These are phyloP conservation scores for Sminthurides bifidus DNA, from an alignment of 1,140 invertebrate species.

Conservation along the genomic window DNA sequence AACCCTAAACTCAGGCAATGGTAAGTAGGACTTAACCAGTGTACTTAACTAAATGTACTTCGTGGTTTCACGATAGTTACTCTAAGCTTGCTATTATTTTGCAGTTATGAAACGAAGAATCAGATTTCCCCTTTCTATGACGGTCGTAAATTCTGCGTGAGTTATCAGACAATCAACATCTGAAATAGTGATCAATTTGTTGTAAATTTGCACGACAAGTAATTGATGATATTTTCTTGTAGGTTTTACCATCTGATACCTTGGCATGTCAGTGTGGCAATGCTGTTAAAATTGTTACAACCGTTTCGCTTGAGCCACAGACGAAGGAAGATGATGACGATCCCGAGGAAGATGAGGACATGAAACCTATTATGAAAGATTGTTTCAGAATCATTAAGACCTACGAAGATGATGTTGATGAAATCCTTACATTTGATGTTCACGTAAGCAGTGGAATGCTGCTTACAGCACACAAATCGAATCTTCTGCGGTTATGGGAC, in stretches of 20 bases:
- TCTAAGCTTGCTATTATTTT: neutral
- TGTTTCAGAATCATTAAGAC: slow-evolving; percentile 5
- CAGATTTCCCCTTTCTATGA: slow-evolving; percentile 74
- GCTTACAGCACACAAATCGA: slow-evolving; percentile 26
- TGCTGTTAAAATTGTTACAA: slow-evolving; percentile 19
- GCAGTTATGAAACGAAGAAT: slow-evolving; percentile 60
- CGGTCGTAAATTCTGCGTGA: slow-evolving; percentile 59
- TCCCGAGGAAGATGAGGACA: neutral
- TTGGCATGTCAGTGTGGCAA: slow-evolving; percentile 22
- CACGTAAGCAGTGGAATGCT: slow-evolving; percentile 8
- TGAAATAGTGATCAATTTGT: neutral
- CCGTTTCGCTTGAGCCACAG: neutral
- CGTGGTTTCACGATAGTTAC: neutral
- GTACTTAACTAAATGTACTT: neutral
- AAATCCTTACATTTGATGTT: slow-evolving; percentile 26
- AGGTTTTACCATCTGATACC: slow-evolving; percentile 15
- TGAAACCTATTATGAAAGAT: neutral
- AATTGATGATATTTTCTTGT: slow-evolving; percentile 4
- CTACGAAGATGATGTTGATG: slow-evolving; percentile 24
- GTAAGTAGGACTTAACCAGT: slow-evolving; percentile 11
- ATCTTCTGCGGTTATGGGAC: slow-evolving; percentile 20
- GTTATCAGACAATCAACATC: slow-evolving; percentile 16
- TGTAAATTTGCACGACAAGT: neutral
- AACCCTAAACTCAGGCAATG: slow-evolving; percentile 29
- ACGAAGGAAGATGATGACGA: slow-evolving; percentile 4